Percentiles rank a stretch among this genome's conserved stretches.
phyloP scores from a whole-genome alignment of 64 coral and sea anemone species.

The Stylophora pistillata region DNA sequence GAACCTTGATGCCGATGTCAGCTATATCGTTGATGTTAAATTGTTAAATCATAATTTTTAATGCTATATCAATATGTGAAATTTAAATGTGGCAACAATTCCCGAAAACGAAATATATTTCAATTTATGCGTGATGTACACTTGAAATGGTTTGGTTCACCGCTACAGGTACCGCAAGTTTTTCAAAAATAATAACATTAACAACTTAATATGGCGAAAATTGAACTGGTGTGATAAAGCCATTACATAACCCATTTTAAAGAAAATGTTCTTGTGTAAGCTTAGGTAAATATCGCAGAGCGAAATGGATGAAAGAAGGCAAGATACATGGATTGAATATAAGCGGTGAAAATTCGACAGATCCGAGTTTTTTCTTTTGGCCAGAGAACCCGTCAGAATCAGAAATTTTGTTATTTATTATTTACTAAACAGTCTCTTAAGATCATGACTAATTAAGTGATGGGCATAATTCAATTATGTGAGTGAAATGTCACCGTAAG shows the following conservation, averaged over 20 bases:
- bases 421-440: not conserved
- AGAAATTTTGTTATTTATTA: not conserved
- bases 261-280: not conserved
- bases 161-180: not conserved
- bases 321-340: not conserved
- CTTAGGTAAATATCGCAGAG: not conserved
- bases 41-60: too few species aligned
- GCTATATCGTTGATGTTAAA: too few species aligned
- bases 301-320: not conserved
- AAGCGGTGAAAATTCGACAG: not conserved
- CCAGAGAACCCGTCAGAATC: not conserved
- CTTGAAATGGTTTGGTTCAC: not conserved
- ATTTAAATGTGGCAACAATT: too few species aligned
- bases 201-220: not conserved
- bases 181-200: not conserved
- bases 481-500: not conserved
- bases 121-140: not conserved
- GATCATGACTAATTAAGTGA: not conserved
- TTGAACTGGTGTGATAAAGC: not conserved
- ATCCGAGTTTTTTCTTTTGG: not conserved
- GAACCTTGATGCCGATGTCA: too few species aligned
- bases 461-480: not conserved
- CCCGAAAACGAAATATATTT: not conserved
- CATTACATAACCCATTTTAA: not conserved
- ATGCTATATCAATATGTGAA: too few species aligned